These are phyloP conservation scores for Aricia agestis DNA, from an alignment of 1,140 invertebrate genomes.

Conservation along the genomic window DNA sequence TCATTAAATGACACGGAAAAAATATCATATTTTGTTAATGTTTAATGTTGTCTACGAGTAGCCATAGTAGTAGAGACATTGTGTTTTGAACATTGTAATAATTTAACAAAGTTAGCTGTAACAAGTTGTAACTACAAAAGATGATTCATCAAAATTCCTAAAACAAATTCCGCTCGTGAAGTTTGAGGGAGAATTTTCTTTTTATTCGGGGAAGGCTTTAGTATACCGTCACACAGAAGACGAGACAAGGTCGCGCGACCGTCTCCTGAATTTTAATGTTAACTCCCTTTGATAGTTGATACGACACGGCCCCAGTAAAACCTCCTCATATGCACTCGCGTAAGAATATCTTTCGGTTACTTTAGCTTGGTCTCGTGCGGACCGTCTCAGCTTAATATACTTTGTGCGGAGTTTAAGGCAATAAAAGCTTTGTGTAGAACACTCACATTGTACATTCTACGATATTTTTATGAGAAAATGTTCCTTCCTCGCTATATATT, in stretches of 20 bases:
- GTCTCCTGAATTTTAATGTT: conserved; percentile 67
- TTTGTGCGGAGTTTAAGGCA: conserved; percentile 39
- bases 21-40: too few species aligned
- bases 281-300: conserved; percentile 63
- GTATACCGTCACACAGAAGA: conserved; percentile 8
- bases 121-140: background rate
- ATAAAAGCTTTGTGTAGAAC: conserved; percentile 33
- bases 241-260: conserved; percentile 49
- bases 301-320: conserved; percentile 41
- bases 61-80: too few species aligned
- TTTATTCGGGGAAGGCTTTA: background rate
- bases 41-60: too few species aligned
- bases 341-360: conserved; percentile 44
- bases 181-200: background rate
- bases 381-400: conserved; percentile 42
- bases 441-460: conserved; percentile 22
- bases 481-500: background rate
- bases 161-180: background rate
- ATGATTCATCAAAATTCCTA: background rate
- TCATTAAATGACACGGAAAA: too few species aligned
- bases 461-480: background rate
- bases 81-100: background rate
- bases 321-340: conserved; percentile 34
- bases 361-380: conserved; percentile 37
- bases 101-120: background rate